Base-by-base conservation (phyloP, 64 coral and sea anemone species). In the Trachythela sp. region DNA sequence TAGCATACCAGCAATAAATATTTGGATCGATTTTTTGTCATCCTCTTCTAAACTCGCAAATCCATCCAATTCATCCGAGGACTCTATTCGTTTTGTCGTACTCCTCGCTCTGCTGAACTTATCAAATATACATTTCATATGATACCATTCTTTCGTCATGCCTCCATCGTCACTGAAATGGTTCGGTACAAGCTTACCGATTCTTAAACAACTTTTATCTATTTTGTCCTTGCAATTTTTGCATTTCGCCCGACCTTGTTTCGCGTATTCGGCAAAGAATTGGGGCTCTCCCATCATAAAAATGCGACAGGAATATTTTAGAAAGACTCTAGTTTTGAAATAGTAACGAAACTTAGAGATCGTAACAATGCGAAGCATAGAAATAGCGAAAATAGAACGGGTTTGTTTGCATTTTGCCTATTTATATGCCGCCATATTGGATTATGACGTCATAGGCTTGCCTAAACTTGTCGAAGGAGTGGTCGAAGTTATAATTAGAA, bases 71-170 rank as follows among this genome's bases (percentile, higher is more conserved):
- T 99, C 96, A 36, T 87, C 58, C 14, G 85, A 91, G 36, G 84
- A 58, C 77, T 99, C 93, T 43, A 95, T 99, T 70, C 89, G 94
- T 54, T 85, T 95, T 0, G 96, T 95, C 43, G 96, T 95, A 4
- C 91, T 89, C 26, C 96, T 80, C 6, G 96, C 96, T 52, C 96
- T 90, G 9, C 89, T 87, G n/a, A 99, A 40, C 22, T 91, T 34
- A 37, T 99, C 96, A 72, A 99, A 99, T 26, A 99, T 99, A 50
- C 96, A 99, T 22, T 54, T 59, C 9, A 93, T 89, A 50, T 99
- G 96, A 39, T 99, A 93, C 96, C 96, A 99, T n/a, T 99, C 93
- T 50, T 99, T 99, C 96, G 95, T 99, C 77, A 92, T 90, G 29
- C 93, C 93, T 48, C 96, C 96, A 45, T 99, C 96, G 9, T 99